Conservation (phyloP, 2,888 invertebrate genomes). For the Pomacea canaliculata region DNA sequence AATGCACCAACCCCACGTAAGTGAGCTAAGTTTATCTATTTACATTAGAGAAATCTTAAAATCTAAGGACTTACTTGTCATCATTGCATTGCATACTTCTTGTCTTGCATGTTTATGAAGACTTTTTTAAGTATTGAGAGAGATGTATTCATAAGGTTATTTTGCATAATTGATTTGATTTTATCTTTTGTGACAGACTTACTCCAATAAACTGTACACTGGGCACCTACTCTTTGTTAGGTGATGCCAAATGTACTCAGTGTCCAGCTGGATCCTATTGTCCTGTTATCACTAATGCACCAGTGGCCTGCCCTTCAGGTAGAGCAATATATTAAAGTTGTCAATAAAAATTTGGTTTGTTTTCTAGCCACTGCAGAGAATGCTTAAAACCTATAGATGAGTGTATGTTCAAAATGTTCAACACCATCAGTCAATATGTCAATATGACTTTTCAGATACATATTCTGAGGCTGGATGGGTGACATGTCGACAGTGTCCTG, state of each 20-base stretch:
- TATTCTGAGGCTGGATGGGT: slow-evolving; percentile 47
- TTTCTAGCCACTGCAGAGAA: too few species aligned
- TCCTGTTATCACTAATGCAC: slow-evolving; percentile 40
- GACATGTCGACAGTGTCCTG: slow-evolving; percentile 50
- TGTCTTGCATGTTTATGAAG: too few species aligned
- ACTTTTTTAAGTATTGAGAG: too few species aligned
- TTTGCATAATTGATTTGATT: too few species aligned
- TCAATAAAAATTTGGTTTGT: too few species aligned
- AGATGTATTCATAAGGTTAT: too few species aligned
- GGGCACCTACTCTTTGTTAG: slow-evolving; percentile 53
- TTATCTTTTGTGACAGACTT: too few species aligned
- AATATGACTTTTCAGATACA: slow-evolving; percentile 35
- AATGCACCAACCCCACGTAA: slow-evolving; percentile 61
- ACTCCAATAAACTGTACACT: slow-evolving; percentile 48
- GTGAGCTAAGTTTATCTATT: slow-evolving; percentile 25
- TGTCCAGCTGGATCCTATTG: slow-evolving; percentile 59
- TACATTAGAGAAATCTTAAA: not conserved
- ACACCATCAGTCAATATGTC: too few species aligned
- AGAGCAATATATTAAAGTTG: not conserved
- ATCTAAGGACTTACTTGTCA: too few species aligned
- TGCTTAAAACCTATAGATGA: too few species aligned
- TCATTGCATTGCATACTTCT: too few species aligned
- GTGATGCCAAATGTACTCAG: slow-evolving; percentile 49
- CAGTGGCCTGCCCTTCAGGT: slow-evolving; percentile 49
- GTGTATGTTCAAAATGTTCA: too few species aligned